Evolutionary conservation across 2,113 vertebrate species (phyloP).

Genomic region (Brachypteracias leptosomus): DNA sequence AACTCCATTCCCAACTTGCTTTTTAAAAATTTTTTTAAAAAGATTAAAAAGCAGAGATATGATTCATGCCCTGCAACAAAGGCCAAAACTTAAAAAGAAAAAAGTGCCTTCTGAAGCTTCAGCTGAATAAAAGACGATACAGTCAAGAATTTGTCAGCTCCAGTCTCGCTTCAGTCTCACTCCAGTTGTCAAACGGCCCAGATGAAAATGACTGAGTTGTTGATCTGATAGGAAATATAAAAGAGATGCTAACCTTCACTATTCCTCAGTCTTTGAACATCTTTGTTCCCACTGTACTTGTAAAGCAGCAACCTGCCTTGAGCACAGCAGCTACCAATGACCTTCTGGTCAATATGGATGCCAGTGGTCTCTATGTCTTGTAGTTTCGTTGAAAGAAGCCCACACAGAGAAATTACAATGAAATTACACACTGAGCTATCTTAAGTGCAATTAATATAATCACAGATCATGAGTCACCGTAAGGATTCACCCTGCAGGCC

Average conservation of each 20-base stretch:
- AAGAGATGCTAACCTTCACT: neutral
- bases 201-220: neutral
- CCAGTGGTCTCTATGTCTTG: rapidly evolving
- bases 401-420: neutral
- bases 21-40: neutral
- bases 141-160: neutral
- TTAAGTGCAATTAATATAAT: neutral
- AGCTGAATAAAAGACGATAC: neutral
- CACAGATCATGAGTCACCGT: neutral
- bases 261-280: neutral
- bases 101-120: neutral
- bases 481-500: neutral
- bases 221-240: neutral
- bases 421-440: neutral
- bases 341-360: neutral
- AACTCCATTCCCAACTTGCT: neutral
- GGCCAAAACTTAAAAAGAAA: neutral
- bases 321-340: neutral
- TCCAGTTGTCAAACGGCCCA: neutral
- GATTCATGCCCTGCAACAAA: neutral
- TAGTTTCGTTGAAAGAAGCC: neutral
- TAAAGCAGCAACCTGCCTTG: neutral
- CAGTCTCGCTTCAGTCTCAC: neutral
- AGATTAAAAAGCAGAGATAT: neutral
- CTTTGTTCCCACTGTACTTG: neutral